Conservation (phyloP, 2,888 invertebrate genomes). For the Conus canariensis region DNA sequence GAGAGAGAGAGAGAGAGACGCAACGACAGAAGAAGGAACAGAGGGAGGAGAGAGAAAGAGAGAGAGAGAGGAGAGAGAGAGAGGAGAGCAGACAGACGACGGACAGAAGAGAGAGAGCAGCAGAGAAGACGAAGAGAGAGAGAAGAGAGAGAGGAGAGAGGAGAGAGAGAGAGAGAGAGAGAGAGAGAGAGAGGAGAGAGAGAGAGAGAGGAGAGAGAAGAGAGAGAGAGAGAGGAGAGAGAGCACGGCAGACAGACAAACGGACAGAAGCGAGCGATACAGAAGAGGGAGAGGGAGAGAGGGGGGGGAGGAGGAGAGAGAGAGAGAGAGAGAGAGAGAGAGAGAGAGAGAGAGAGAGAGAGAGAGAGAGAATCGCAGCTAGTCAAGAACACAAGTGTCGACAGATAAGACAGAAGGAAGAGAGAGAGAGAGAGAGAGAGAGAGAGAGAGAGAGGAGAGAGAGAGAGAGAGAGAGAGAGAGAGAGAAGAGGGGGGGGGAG, state of each 20-base stretch:
- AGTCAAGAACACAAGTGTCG: not conserved
- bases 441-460: not conserved
- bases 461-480: not conserved
- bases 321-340: too few species aligned
- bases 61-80: not conserved
- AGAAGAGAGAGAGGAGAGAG: not conserved
- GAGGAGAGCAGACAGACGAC: not conserved
- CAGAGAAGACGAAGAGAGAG: not conserved
- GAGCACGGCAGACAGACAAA: too few species aligned
- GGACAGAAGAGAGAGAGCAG: not conserved
- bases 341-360: too few species aligned
- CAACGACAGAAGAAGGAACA: too few species aligned
- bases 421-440: not conserved
- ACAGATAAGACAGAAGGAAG: not conserved
- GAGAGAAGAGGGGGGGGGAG: not conserved
- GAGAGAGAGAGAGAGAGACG: not conserved
- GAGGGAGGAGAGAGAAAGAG: not conserved
- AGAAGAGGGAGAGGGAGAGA: too few species aligned
- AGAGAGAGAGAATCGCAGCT: too few species aligned
- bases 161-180: not conserved
- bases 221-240: not conserved
- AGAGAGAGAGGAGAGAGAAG: not conserved
- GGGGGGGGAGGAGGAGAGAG: too few species aligned
- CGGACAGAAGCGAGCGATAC: too few species aligned
- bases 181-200: not conserved